phyloP scores from a whole-genome alignment of 2,888 invertebrate genomes.

The Sycophila texana region DNA sequence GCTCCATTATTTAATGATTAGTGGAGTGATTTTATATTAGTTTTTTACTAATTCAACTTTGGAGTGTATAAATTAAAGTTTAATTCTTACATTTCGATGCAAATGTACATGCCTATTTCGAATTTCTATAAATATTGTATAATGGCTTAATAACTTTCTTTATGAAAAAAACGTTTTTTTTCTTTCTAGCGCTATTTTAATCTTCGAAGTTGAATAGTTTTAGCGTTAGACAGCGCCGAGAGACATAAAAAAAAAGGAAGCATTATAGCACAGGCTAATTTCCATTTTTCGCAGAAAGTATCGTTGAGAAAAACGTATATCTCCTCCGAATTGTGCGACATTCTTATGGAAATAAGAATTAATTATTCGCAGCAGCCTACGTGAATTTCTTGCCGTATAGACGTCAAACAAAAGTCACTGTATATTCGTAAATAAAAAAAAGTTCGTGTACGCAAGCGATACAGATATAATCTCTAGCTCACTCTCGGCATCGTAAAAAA shows the following conservation, averaged over 20 bases:
- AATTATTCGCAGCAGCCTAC: constrained; percentile 18
- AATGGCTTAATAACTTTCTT: no score
- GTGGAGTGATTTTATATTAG: no score
- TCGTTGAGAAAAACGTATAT: constrained; percentile 33
- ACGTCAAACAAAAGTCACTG: not conserved
- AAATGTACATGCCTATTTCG: no score
- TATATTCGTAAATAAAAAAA: no score
- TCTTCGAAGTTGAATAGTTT: not conserved
- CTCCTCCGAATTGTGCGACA: constrained; percentile 9
- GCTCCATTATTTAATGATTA: no score
- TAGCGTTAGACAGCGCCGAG: not conserved
- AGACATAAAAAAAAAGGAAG: not conserved
- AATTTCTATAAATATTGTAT: no score
- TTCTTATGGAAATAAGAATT: constrained; percentile 48
- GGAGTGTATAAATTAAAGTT: no score
- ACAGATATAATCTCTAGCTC: no score
- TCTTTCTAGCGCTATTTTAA: not conserved
- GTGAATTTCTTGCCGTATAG: not conserved
- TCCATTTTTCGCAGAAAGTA: constrained; percentile 39
- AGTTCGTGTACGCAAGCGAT: no score
- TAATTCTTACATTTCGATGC: no score
- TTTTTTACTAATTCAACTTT: no score
- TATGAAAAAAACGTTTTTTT: not conserved
- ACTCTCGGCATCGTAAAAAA: no score
- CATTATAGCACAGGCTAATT: constrained; percentile 11